Evolutionary conservation across 2,797 vertebrate species (phyloP).

Genomic region (Muraenolepis orangiensis): DNA sequence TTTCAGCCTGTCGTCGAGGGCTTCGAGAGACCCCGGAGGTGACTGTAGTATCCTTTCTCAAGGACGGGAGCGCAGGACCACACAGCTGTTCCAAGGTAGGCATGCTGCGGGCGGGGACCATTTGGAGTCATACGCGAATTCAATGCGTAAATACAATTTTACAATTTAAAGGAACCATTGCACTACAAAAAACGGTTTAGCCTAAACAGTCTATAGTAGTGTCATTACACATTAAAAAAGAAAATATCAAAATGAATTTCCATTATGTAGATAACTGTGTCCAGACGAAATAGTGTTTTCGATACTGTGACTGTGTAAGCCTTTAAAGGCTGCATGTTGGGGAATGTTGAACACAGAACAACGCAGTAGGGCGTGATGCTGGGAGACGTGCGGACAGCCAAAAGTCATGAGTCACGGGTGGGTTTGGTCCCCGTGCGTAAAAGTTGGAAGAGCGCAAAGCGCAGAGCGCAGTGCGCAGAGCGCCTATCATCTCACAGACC

Average conservation of each 20-base stretch:
- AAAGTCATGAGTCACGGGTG: background rate
- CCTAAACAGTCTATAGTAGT: background rate
- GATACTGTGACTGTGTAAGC: background rate
- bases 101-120: background rate
- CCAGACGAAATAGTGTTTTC: background rate
- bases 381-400: slow-evolving; percentile 7
- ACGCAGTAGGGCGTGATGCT: slow-evolving; percentile 12
- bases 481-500: background rate
- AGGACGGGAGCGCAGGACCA: slow-evolving; percentile 49
- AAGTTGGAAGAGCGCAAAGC: slow-evolving; percentile 20
- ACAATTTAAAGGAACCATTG: too few species aligned
- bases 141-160: background rate
- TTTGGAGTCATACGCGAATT: background rate
- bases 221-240: background rate
- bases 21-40: slow-evolving; percentile 54
- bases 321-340: background rate
- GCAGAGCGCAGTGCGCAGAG: slow-evolving; percentile 13
- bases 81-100: slow-evolving; percentile 75
- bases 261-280: background rate
- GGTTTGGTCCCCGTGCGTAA: background rate
- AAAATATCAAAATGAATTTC: background rate
- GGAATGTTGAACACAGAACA: background rate
- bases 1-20: slow-evolving; percentile 53
- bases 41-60: slow-evolving; percentile 67
- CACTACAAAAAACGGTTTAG: background rate